These are phyloP conservation scores for Musca domestica DNA, from an alignment of 1,140 invertebrate species.

Conservation along the genomic window DNA sequence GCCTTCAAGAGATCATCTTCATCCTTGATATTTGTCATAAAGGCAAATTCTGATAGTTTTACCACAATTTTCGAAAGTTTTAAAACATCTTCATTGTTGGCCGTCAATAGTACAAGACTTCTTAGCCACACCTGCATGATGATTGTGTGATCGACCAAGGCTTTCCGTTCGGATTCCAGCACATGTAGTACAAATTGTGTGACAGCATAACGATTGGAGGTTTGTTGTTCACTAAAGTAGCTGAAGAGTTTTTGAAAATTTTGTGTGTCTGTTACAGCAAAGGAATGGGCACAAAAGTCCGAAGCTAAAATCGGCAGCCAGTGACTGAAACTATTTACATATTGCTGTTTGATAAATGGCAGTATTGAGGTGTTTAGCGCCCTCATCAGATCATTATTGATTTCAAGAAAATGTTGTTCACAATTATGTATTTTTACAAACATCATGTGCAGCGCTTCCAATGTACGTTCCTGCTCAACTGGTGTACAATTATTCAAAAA, in stretches of 20 bases:
- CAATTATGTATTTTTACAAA: constrained; percentile 29
- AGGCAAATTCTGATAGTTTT: constrained; percentile 35
- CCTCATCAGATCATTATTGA: constrained; percentile 27
- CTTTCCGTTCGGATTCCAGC: constrained; percentile 19
- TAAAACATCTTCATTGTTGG: constrained; percentile 37
- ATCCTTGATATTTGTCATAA: constrained; percentile 22
- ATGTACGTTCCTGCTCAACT: constrained; percentile 43
- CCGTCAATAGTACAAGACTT: constrained; percentile 40
- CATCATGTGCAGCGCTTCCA: constrained; percentile 41
- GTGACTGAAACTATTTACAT: constrained; percentile 32
- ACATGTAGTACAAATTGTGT: constrained; percentile 40
- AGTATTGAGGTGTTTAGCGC: constrained; percentile 42
- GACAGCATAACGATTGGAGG: constrained; percentile 35
- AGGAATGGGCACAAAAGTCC: constrained; percentile 35
- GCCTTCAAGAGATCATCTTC: constrained; percentile 32
- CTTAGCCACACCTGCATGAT: constrained; percentile 48
- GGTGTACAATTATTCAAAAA: constrained; percentile 43
- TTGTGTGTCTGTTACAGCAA: constrained; percentile 14
- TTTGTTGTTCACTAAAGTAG: constrained; percentile 34
- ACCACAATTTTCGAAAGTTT: constrained; percentile 32
- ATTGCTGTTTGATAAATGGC: constrained; percentile 42
- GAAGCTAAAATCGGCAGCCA: constrained; percentile 45
- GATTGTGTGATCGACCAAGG: constrained; percentile 16
- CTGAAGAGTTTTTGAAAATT: constrained; percentile 28
- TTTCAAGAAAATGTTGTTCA: constrained; percentile 2